Evolutionary conservation across 2,113 vertebrate species (phyloP).

Genomic region (Cyanistes caeruleus): DNA sequence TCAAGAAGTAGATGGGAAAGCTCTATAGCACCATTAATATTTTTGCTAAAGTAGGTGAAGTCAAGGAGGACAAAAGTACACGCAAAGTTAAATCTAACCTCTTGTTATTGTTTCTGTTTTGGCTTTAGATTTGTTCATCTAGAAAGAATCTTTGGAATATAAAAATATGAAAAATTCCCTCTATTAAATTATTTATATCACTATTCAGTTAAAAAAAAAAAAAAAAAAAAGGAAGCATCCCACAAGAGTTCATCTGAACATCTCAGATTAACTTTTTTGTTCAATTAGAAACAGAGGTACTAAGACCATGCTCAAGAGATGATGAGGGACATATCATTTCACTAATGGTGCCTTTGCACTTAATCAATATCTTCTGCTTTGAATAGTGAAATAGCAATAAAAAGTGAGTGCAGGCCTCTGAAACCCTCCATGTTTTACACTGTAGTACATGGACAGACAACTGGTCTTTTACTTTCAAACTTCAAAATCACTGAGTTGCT

Average conservation of each 20-base stretch:
- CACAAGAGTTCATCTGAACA: background rate
- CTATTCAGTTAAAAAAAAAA: background rate
- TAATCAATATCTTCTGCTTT: background rate
- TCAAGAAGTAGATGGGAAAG: slow-evolving; percentile 68
- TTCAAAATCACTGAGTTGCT: background rate
- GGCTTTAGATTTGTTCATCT: slow-evolving; percentile 41
- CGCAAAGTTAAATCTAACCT: slow-evolving; percentile 43
- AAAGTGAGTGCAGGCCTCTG: background rate
- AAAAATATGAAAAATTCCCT: background rate
- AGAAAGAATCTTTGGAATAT: slow-evolving; percentile 13
- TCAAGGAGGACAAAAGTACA: slow-evolving; percentile 4
- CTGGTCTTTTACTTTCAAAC: background rate
- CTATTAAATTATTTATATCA: background rate
- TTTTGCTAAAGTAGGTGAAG: slow-evolving; percentile 71
- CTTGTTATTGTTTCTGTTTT: background rate
- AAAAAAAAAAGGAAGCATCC: background rate
- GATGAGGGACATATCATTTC: fast-evolving
- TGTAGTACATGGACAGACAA: background rate
- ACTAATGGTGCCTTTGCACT: background rate
- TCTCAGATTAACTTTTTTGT: background rate
- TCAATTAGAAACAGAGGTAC: background rate
- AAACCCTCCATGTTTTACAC: background rate
- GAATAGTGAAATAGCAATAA: background rate
- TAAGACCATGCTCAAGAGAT: background rate
- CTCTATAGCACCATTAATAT: slow-evolving; percentile 72